These are phyloP conservation scores for Cacoxenus indagator DNA, from an alignment of 2,888 invertebrate species.

Conservation along the genomic window DNA sequence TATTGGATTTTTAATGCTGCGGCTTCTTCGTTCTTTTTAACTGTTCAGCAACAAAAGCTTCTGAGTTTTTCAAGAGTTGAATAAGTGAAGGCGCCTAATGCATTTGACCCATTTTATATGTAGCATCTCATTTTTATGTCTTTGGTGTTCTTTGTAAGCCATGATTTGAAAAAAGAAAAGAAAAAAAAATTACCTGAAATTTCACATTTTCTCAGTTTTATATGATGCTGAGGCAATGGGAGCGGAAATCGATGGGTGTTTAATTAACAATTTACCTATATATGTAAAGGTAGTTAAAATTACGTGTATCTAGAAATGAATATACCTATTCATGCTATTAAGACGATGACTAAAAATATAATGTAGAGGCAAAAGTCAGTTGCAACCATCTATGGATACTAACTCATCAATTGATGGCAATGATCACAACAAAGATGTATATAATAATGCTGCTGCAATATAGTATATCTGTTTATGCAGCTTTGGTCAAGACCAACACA, in stretches of 20 bases:
- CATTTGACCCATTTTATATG: too few species aligned
- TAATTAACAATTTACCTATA: slow-evolving; percentile 45
- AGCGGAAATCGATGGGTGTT: slow-evolving; percentile 35
- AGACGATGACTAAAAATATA: slow-evolving; percentile 59
- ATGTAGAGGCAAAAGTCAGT: neutral
- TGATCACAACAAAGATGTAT: neutral
- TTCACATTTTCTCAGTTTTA: neutral
- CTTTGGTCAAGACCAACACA: neutral
- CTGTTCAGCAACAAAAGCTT: too few species aligned
- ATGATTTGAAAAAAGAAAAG: too few species aligned
- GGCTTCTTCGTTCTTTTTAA: too few species aligned
- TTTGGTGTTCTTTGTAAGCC: too few species aligned
- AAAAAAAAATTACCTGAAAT: too few species aligned
- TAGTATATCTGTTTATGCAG: neutral
- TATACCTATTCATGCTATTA: slow-evolving; percentile 42
- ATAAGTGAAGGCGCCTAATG: too few species aligned
- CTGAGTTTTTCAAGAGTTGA: too few species aligned
- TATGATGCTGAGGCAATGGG: neutral
- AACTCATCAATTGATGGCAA: slow-evolving; percentile 9
- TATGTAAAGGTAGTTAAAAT: slow-evolving; percentile 28
- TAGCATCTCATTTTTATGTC: too few species aligned
- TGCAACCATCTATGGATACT: neutral
- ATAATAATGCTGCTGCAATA: neutral
- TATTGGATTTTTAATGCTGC: too few species aligned
- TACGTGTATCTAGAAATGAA: slow-evolving; percentile 24